Evolutionary conservation across 2,888 invertebrate genomes (phyloP).

Genomic region (Ectemnius continuus): DNA sequence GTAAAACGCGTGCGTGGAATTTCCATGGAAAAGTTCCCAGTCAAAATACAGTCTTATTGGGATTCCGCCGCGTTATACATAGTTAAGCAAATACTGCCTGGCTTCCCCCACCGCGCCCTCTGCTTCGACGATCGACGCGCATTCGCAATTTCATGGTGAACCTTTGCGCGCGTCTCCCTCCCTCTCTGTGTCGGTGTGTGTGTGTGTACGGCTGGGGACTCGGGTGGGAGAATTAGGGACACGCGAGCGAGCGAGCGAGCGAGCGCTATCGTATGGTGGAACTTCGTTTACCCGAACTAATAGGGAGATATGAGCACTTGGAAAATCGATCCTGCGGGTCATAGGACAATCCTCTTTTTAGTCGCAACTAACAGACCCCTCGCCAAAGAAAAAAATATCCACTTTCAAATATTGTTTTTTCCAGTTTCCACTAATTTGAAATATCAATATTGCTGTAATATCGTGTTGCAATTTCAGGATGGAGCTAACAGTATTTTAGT

Average conservation of each 20-base stretch:
- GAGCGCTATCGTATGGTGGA: constrained; percentile 6
- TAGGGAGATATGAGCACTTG: constrained; percentile 9
- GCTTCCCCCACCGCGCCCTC: neutral
- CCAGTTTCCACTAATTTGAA: no score
- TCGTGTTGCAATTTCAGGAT: no score
- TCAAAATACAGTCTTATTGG: constrained; percentile 3
- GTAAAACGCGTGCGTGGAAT: neutral
- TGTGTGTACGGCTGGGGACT: neutral
- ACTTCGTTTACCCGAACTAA: constrained; percentile 7
- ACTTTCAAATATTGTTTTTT: no score
- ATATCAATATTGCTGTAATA: no score
- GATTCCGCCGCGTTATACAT: neutral
- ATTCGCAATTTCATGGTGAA: no score
- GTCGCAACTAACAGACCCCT: neutral
- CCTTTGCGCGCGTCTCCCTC: no score
- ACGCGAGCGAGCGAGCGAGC: constrained; percentile 6
- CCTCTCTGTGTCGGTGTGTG: no score
- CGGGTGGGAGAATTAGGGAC: constrained; percentile 1
- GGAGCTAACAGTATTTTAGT: no score
- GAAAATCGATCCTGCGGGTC: constrained; percentile 7
- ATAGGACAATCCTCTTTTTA: constrained; percentile 2
- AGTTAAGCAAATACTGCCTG: constrained; percentile 2
- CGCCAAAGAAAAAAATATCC: neutral
- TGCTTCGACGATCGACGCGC: neutral
- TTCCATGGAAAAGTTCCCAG: constrained; percentile 3